Base-by-base conservation (phyloP, 2,113 vertebrate genomes). In the Mystacornis crossleyi region DNA sequence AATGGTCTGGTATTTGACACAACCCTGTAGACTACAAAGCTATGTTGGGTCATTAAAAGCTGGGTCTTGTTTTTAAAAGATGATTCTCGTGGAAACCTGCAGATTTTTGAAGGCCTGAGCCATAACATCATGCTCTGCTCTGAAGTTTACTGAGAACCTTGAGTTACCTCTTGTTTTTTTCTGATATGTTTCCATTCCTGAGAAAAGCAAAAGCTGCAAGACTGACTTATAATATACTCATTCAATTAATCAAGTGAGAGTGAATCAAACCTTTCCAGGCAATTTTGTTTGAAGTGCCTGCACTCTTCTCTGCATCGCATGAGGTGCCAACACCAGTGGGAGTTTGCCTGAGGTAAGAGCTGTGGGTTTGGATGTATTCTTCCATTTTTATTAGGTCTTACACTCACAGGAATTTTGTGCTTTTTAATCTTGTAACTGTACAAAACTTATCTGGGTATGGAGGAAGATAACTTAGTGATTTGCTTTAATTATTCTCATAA, bases 281-380 rank as follows among this genome's bases (percentile, higher is more conserved):
- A 94, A 93, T 96, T 96, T 94, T 93, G 94, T 97, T 95, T 96
- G 95, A 96, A 96, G 96, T 95, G 67, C 78, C 88, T 97, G 79
- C 79, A 78, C 93, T 96, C 85, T 91, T 83, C 82, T 94, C 96
- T 93, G 87, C 81, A 93, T 96, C 1, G 9, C 79, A 96, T 94
- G 95, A 96, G 95, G 90, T 97, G 95, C 94, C 96, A 97, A 90
- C 87, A 96, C 87, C 85, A 96, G 96, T 97, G 95, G 96, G 91
- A 96, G 96, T 96, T 96, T 95, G 95, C 96, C 93, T 94, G 92
- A 91, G 92, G 95, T 96, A 82, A 95, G 82, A 97, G 60, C 93
- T 96, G 95, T 95, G 90, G 92, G 90, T 97, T 97, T 97, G 95
- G 85, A 94, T 96, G 82, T 82, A 91, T 96, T 96, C 93, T 95